These are phyloP conservation scores for Druon quercuslanigerum DNA, from an alignment of 1,140 invertebrate genomes.

Conservation along the genomic window DNA sequence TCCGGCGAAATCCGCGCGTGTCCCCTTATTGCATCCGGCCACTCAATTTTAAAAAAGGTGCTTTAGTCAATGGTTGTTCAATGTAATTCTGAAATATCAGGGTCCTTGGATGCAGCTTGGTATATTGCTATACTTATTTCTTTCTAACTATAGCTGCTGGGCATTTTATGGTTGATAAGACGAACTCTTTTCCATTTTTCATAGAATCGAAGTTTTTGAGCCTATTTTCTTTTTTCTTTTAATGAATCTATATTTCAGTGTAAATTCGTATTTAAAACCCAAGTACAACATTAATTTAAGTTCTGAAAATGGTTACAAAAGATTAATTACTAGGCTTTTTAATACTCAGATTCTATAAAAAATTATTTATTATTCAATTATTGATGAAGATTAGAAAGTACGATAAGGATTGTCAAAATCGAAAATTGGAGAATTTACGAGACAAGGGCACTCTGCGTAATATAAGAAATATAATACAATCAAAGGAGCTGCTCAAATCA, in stretches of 20 bases:
- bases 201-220: background rate
- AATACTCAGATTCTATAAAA: background rate
- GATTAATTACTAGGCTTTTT: background rate
- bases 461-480: conserved; percentile 18
- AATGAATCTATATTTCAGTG: no score
- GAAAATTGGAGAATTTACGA: conserved; percentile 1
- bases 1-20: no score
- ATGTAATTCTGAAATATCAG: conserved; percentile 34
- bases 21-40: no score
- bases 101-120: conserved; percentile 42
- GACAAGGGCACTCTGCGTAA: conserved; percentile 3
- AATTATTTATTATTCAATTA: background rate
- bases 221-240: no score
- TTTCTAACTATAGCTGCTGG: background rate
- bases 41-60: no score
- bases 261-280: no score
- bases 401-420: background rate
- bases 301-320: background rate
- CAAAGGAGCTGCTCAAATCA: conserved; percentile 34
- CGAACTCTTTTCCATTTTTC: background rate
- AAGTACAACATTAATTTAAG: no score
- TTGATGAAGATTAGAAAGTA: background rate
- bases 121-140: background rate
- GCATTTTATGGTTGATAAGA: conserved; percentile 3
- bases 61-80: conserved; percentile 37